Evolutionary conservation across 2,113 vertebrate genomes (phyloP), one percentile per base, ranked within the genome.

Genomic region (Micronycteris hirsuta): DNA sequence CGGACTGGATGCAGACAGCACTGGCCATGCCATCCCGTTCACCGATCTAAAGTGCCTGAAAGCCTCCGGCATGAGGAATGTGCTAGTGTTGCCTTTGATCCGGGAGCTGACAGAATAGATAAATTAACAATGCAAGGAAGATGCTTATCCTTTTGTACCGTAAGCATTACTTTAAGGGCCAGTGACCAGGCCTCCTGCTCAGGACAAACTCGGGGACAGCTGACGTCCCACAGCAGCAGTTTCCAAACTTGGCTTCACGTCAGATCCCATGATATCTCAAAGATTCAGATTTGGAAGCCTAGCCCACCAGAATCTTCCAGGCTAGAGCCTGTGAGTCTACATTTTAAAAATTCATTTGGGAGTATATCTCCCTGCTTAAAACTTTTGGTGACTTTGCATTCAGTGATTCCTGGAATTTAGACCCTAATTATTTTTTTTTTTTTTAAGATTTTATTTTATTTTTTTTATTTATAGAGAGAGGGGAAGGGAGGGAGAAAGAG

Each of bases 1-100:
- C 0, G 15, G 61, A 15, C 70, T 2, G 0, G 13, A 52, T 10
- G 0, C 28, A 28, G 38, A 14, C n/a, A 20, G 4, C 11, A 4
- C 5, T 41, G 43, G 13, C 76, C 47, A 2, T 3, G 13, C 41
- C 17, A 4, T 67, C 36, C 13, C 17, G 1, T 7, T 28, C 36
- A 33, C 63, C 38, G 1, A 0, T 76, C n/a, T 38, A 58, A 13
- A 0, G 20, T 86, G 45, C 73, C 28, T 33, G 6, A 38, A 8
- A 2, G 24, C 74, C n/a, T 47, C 80, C n/a, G 22, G 20, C 33
- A 12, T 15, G 77, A 91, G 31, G 15, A 22, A n/a, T n/a, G 5
- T n/a, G 26, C 74, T 71, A 38, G 13, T 4, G 0, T 84, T 61
- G 43, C 63, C 84, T 73, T 70, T 84, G 65, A 38, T 52, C 15